These are phyloP conservation scores for Dendrocincla tyrannina DNA, from an alignment of 2,797 vertebrate genomes.

Conservation along the genomic window DNA sequence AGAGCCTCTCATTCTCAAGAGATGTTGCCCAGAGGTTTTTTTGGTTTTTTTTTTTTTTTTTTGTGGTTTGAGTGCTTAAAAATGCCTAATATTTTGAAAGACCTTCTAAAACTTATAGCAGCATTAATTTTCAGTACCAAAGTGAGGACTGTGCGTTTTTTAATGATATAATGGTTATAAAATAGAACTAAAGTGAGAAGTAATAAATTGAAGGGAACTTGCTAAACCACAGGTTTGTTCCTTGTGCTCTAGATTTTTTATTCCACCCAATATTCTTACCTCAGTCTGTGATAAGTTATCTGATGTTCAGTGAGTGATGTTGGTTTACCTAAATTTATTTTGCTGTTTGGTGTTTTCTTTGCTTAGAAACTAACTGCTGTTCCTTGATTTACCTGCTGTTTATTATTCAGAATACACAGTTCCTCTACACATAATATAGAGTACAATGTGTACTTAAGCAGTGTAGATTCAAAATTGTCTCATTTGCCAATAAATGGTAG, in stretches of 20 bases:
- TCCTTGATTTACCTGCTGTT: neutral
- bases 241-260: neutral
- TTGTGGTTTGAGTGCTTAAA: neutral
- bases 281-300: neutral
- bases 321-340: neutral
- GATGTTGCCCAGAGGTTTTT: neutral
- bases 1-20: neutral
- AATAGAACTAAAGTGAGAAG: neutral
- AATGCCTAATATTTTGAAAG: neutral
- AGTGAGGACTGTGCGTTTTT: neutral
- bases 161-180: neutral
- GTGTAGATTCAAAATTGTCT: neutral
- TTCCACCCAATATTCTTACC: neutral
- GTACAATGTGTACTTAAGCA: neutral
- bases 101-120: neutral
- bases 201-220: neutral
- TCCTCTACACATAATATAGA: neutral
- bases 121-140: neutral
- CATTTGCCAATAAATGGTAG: neutral
- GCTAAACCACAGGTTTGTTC: neutral
- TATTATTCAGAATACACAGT: neutral
- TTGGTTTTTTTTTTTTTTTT: neutral
- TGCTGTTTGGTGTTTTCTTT: neutral
- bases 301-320: neutral
- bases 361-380: neutral